Evolutionary conservation across 2,113 vertebrate species (phyloP).

Genomic region (Turnix velox): DNA sequence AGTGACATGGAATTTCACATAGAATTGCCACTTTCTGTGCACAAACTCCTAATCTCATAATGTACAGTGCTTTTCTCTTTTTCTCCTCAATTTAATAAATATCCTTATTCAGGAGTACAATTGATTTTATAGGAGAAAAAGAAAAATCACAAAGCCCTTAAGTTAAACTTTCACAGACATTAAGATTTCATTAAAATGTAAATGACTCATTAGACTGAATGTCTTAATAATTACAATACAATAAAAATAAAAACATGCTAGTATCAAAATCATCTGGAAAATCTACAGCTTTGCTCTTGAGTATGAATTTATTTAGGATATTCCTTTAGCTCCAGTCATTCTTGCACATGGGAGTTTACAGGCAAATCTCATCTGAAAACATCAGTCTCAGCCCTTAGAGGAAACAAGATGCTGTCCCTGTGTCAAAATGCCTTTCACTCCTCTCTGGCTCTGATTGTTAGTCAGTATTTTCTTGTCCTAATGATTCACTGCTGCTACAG

Average conservation of each 20-base stretch:
- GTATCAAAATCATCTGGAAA: neutral
- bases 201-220: neutral
- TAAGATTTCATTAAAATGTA: slow-evolving; percentile 45
- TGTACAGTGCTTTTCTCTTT: neutral
- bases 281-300: neutral
- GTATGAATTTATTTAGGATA: fast-evolving
- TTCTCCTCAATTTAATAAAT: slow-evolving; percentile 26
- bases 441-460: neutral
- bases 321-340: fast-evolving
- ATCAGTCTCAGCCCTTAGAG: neutral
- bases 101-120: slow-evolving; percentile 40
- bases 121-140: neutral
- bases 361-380: neutral
- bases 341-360: neutral
- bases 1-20: neutral
- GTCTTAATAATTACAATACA: slow-evolving; percentile 50
- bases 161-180: slow-evolving; percentile 57
- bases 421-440: neutral
- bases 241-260: neutral
- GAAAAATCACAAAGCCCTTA: slow-evolving; percentile 3
- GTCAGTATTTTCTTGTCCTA: neutral
- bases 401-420: neutral
- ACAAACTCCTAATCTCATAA: neutral
- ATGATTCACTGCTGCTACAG: neutral
- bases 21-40: neutral